phyloP scores from a whole-genome alignment of 2,797 vertebrate species.

The Cottoperca gobio region DNA sequence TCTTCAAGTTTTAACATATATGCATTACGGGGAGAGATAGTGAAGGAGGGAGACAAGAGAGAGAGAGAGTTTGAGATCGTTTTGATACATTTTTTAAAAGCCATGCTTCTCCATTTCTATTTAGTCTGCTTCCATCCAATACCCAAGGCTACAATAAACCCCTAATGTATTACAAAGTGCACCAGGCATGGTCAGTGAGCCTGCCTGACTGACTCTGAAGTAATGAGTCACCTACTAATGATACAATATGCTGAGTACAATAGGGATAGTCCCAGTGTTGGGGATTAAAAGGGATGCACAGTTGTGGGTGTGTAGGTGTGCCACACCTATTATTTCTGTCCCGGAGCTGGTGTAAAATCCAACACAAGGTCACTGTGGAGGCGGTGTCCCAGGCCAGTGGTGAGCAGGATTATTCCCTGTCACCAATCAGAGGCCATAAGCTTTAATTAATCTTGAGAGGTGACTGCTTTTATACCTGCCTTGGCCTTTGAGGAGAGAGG shows the following conservation, averaged over 20 bases:
- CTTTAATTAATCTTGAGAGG: slow-evolving; percentile 78
- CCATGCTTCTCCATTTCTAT: slow-evolving; percentile 30
- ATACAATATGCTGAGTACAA: slow-evolving; percentile 75
- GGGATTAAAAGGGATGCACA: slow-evolving; percentile 63
- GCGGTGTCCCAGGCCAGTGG: slow-evolving; percentile 56
- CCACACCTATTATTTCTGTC: slow-evolving; percentile 69
- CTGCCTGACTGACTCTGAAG: slow-evolving; percentile 37
- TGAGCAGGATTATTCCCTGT: slow-evolving; percentile 73
- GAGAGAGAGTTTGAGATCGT: slow-evolving; percentile 16
- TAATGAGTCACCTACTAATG: slow-evolving; percentile 65
- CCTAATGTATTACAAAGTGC: slow-evolving; percentile 24
- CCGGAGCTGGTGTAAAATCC: slow-evolving; percentile 69
- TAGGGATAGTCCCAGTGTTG: slow-evolving; percentile 40
- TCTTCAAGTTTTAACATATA: slow-evolving; percentile 13
- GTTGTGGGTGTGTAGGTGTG: slow-evolving; percentile 51
- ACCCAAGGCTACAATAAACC: slow-evolving; percentile 14
- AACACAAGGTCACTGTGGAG: slow-evolving; percentile 79
- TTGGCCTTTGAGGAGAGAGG: slow-evolving; percentile 66
- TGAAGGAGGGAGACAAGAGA: neutral
- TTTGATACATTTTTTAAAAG: slow-evolving; percentile 43
- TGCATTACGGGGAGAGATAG: slow-evolving; percentile 21
- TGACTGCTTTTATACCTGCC: slow-evolving; percentile 56
- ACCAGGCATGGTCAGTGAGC: slow-evolving; percentile 17
- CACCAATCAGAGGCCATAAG: slow-evolving; percentile 65
- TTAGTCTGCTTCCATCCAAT: slow-evolving; percentile 3